These are phyloP conservation scores for Operophtera brumata DNA, from an alignment of 2,888 invertebrate genomes.

Conservation along the genomic window DNA sequence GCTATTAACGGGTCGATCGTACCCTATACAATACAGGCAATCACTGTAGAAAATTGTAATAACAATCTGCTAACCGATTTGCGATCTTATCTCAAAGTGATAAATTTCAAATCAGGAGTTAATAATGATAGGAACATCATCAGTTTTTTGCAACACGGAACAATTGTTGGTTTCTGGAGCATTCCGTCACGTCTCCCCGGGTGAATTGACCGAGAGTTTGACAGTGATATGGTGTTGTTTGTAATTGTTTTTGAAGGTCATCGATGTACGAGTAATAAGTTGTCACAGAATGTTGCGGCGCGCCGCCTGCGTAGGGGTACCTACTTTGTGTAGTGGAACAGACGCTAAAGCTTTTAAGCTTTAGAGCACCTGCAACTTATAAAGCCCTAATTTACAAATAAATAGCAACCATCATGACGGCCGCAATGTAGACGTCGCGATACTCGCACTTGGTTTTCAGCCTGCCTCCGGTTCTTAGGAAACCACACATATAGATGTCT, in stretches of 20 bases:
- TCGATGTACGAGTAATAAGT: background rate
- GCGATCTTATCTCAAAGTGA: slow-evolving; percentile 9
- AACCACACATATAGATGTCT: too few relatives aligned
- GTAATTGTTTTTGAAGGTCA: slow-evolving; percentile 4
- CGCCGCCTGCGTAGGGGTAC: too few relatives aligned
- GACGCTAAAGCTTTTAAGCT: background rate
- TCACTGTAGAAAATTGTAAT: slow-evolving; percentile 38
- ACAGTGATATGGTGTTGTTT: slow-evolving; percentile 12
- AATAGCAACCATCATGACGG: too few relatives aligned
- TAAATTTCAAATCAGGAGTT: background rate
- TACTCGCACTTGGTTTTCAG: too few relatives aligned
- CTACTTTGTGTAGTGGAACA: background rate
- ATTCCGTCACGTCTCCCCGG: slow-evolving; percentile 27
- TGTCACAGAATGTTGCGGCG: too few relatives aligned
- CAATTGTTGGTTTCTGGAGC: slow-evolving; percentile 27
- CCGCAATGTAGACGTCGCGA: too few relatives aligned
- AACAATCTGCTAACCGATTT: slow-evolving; percentile 3
- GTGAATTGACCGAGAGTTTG: slow-evolving; percentile 11
- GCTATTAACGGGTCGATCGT: slow-evolving; percentile 37
- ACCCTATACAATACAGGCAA: slow-evolving; percentile 53
- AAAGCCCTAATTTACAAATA: too few relatives aligned
- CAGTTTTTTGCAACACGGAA: slow-evolving; percentile 28
- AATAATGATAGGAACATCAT: background rate
- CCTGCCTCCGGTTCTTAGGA: too few relatives aligned
- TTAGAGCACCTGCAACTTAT: background rate